Percentiles rank a stretch among this genome's conserved stretches.
These are phyloP conservation scores for Noctua janthe DNA, from an alignment of 2,888 invertebrate genomes.

Conservation along the genomic window DNA sequence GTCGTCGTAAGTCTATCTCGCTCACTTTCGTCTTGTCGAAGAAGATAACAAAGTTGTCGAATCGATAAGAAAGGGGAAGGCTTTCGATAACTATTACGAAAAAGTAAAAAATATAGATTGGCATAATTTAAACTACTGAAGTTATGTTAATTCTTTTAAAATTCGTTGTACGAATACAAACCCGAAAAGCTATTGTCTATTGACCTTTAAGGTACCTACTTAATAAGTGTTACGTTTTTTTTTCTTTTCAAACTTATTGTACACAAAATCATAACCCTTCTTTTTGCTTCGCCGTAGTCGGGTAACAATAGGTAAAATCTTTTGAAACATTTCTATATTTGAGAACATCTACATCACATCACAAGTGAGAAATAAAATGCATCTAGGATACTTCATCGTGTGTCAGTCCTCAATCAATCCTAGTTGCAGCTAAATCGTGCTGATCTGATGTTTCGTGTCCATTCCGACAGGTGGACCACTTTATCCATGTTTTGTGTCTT, in stretches of 20 bases:
- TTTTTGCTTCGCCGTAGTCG: background rate
- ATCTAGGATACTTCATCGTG: conserved; percentile 12
- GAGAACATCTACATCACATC: background rate
- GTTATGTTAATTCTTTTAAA: background rate
- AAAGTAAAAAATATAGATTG: background rate
- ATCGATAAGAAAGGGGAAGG: background rate
- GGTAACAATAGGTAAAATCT: background rate
- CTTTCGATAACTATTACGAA: background rate
- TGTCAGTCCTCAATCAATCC: conserved; percentile 44
- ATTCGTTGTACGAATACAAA: background rate
- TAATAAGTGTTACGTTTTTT: background rate
- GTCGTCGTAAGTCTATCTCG: background rate
- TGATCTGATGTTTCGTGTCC: conserved; percentile 50
- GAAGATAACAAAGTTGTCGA: background rate
- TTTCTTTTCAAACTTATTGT: background rate
- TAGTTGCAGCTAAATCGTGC: conserved; percentile 20
- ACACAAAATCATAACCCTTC: background rate
- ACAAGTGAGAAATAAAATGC: background rate
- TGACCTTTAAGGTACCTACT: background rate
- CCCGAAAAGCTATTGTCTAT: background rate
- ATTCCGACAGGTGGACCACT: conserved; percentile 40
- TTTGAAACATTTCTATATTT: background rate
- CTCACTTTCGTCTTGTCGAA: background rate
- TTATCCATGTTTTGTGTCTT: conserved; percentile 42
- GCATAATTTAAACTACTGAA: background rate